Evolutionary conservation across 1,140 invertebrate species (phyloP), one percentile per base, ranked within the genome.

Genomic region (Pseudomyrmex sp.): DNA sequence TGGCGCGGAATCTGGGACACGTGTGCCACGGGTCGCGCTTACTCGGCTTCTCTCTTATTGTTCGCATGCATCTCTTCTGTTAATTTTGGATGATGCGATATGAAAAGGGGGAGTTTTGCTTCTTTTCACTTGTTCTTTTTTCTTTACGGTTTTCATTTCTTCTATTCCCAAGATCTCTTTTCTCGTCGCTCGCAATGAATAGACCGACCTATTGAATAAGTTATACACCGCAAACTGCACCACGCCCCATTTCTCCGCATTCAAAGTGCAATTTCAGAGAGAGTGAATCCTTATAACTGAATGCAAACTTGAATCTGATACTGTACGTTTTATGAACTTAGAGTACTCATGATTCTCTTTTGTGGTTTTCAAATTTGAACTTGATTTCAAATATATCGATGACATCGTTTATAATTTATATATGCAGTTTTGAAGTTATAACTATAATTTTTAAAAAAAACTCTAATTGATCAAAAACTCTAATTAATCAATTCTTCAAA

Each of bases 141-240:
- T 15, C 23, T n/a, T 44, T 50, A 8, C 44, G 15, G 18, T 77
- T 44, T 44, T 2, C 9, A 15, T 20, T 68, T 44, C 15, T 77
- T 35, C 12, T 77, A 59, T 56, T 77, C 52, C 50, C 46, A 59
- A 63, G 48, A 75, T 82, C 59, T 18, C 46, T 80, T 70, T 59
- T 20, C 35, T 26, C 18, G 44, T 13, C 20, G 9, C 20, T 48
- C 56, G 56, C 44, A 2, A 46, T 61, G 76, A 59, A 80, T 70
- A 72, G 66, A 50, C 50, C 54, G 76, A 59, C 20, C 44, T 61
- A 59, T 80, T 80, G 76, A 70, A 80, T 80, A 80, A 80, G 44
- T 70, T 59, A 80, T 79, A 70, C n/a, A 50, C 54, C 20, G 54
- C 76, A 69, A 79, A 70, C 63, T 48, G 18, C 15, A 69, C 20